Evolutionary conservation across 2,888 invertebrate genomes (phyloP), one percentile per base, ranked within the genome.

Genomic region (Phyllotreta striolata): DNA sequence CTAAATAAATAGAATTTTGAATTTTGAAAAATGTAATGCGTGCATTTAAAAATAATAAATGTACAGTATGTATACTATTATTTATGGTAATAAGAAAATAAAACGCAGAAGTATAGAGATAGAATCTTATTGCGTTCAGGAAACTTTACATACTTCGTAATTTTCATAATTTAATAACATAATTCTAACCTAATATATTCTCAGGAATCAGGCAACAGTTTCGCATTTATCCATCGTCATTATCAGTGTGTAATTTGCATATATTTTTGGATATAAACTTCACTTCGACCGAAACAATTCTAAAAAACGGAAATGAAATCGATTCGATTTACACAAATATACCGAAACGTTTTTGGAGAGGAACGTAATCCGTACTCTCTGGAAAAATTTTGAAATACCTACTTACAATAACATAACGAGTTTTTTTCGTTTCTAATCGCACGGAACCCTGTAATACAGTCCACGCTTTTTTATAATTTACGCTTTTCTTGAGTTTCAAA

Each of bases 91-190:
- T 12, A 12, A 39, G 55, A 34, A 65, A 62, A 62, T 49, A 55
- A 65, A 62, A 62, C 61, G 43, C 37, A 14, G 24, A 52, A 43
- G 55, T 65, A 65, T 65, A 78, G 80, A 83, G 82, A 83, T 82
- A 83, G 83, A 83, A 81, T 82, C 81, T 83, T 83, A 83, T 83
- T 83, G 83, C 83, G 79, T 82, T 82, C 80, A 81, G 82, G 83
- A 82, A 82, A 82, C 80, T 81, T 82, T 82, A 82, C 81, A 82
- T 79, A 80, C 79, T 80, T 80, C 80, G 79, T 80, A 80, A 80
- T 79, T 70, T 80, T 70, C 68, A 70, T 74, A 72, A 72, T 72
- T 70, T 67, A 68, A 72, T 80, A 80, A 80, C 79, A 76, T 79
- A 79, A 78, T 76, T 74, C 79, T 80, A 79, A 72, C 74, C 72